Evolutionary conservation across 2,888 invertebrate genomes (phyloP).

Genomic region (Polietes domitor): DNA sequence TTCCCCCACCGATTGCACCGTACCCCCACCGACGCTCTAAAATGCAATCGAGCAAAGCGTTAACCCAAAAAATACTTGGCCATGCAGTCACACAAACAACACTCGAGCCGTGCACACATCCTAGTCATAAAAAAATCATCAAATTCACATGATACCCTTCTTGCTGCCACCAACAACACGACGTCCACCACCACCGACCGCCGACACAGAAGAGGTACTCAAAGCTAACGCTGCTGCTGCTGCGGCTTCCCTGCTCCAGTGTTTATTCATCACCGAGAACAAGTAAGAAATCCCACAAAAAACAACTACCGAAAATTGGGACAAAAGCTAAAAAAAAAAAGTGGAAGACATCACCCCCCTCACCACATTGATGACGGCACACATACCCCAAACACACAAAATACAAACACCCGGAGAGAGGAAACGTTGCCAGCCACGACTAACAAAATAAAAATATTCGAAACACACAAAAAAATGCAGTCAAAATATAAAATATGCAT

Average conservation of each 20-base stretch:
- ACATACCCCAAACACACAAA: conserved; percentile 60
- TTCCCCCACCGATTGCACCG: too few relatives aligned
- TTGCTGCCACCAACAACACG: not conserved
- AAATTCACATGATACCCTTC: conserved; percentile 59
- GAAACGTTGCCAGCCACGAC: conserved; percentile 31
- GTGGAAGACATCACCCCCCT: conserved; percentile 42
- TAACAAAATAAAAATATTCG: conserved; percentile 26
- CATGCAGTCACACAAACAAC: conserved; percentile 13
- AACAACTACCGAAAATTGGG: conserved; percentile 52
- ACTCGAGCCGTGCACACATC: conserved; percentile 5
- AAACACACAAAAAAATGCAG: not conserved
- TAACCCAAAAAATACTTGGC: conserved; percentile 37
- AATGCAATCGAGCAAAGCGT: conserved; percentile 16
- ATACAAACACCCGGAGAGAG: conserved; percentile 71
- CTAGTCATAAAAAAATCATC: conserved; percentile 56
- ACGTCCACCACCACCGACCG: not conserved
- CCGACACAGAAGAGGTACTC: not conserved
- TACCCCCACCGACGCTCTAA: not conserved
- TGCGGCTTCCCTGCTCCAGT: not conserved
- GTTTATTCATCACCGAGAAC: not conserved
- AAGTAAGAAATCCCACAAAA: conserved; percentile 24
- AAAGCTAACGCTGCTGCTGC: not conserved
- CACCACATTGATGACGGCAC: not conserved
- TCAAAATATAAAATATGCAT: conserved; percentile 6
- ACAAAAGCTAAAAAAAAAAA: conserved; percentile 49